Evolutionary conservation across 2,888 invertebrate genomes (phyloP), one percentile per base, ranked within the genome.

Genomic region (Apamea monoglypha): DNA sequence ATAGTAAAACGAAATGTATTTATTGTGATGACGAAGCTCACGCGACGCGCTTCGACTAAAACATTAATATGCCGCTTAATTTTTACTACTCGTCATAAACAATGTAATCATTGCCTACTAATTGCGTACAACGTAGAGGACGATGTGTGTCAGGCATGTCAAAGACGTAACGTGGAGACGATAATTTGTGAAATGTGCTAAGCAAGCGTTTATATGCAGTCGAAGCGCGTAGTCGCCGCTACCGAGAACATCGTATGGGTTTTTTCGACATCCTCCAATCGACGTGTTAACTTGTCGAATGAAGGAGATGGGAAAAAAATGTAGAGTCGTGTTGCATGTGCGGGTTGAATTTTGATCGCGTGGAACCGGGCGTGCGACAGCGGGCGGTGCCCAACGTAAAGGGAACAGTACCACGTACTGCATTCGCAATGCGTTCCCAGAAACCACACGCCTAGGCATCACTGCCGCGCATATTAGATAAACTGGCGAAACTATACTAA

Each of bases 251-350:
- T 86, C 90, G 88, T 91, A 86, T 87, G 89, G 87, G 86, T 93
- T 94, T 94, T 93, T 93, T 93, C 90, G 90, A 94, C 93, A 93
- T 95, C 93, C 94, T 93, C 92, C 87, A 90, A 91, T 90, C 90
- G 89, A 93, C 92, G 94, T 94, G 94, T 94, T 93, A 94, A 94
- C 92, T 93, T 90, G 93, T 91, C 92, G 90, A 92, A 92, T 91
- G 89, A 88, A 85, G 91, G 91, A 92, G 92, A 92, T 91, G 91
- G 91, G 91, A 91, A 93, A 94, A 93, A 94, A 93, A 91, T 90
- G 88, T 89, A 87, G 91, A 82, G 91, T 88, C 90, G 91, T 88
- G 87, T 81, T 90, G 90, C 87, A 88, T 89, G 91, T 91, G 94
- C 91, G 92, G 86, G 88, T 89, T 92, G 95, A 94, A 94, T 95